Percentiles rank a stretch among this genome's conserved stretches.
These are phyloP conservation scores for Diadegma fenestrale DNA, from an alignment of 2,888 invertebrate species.

Conservation along the genomic window DNA sequence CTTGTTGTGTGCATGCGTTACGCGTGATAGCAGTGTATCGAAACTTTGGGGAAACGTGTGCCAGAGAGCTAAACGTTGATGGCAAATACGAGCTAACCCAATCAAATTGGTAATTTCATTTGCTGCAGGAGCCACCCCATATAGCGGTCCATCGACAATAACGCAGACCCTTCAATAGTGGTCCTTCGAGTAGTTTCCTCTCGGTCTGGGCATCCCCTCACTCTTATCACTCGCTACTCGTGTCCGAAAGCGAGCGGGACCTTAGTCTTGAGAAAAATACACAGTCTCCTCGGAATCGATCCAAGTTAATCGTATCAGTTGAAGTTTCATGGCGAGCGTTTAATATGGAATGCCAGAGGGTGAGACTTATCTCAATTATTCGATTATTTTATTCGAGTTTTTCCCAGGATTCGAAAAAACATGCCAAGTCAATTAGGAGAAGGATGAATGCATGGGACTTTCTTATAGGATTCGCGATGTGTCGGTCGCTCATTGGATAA, in stretches of 20 bases:
- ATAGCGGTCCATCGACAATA: conserved; percentile 45
- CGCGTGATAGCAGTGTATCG: conserved; percentile 20
- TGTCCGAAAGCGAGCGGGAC: neutral
- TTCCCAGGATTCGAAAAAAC: neutral
- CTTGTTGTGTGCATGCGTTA: neutral
- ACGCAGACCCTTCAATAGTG: conserved; percentile 8
- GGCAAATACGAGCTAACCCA: conserved; percentile 66
- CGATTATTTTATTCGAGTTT: neutral
- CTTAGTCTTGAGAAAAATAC: neutral
- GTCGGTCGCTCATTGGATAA: no score
- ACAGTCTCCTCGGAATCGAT: neutral
- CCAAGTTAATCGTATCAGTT: neutral
- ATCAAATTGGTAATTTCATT: conserved; percentile 65
- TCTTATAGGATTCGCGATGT: neutral
- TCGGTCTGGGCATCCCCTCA: conserved; percentile 38
- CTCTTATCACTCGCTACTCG: neutral
- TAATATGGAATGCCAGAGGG: no score
- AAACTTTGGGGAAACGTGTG: conserved; percentile 59
- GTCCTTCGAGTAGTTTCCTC: conserved; percentile 47
- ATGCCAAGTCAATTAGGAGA: neutral
- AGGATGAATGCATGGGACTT: neutral
- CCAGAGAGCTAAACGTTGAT: conserved; percentile 64
- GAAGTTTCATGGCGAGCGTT: neutral
- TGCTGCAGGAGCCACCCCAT: conserved; percentile 43
- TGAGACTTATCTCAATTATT: neutral